These are phyloP conservation scores for Trissonchulus sp. DNA, from an alignment of 2,888 invertebrate species.

Conservation along the genomic window DNA sequence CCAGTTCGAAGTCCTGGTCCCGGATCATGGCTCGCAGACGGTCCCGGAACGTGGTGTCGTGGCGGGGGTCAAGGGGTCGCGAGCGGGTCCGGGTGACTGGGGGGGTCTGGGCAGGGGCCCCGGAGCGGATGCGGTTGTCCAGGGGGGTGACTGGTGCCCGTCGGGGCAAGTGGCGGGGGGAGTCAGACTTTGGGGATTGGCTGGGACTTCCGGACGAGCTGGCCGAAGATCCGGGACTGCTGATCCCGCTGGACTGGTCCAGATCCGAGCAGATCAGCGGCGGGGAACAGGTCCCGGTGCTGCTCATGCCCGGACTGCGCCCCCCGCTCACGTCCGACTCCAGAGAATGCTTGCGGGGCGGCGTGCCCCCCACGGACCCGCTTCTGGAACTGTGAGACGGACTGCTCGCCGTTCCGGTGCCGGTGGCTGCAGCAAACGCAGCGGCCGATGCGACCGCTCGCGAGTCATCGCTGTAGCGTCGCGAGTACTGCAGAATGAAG, in stretches of 20 bases:
- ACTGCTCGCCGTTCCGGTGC: background rate
- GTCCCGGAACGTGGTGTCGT: slow-evolving; percentile 36
- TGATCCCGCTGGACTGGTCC: background rate
- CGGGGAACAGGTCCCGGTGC: background rate
- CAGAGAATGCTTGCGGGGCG: background rate
- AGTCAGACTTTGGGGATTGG: background rate
- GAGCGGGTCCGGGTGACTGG: background rate
- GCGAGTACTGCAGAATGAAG: slow-evolving; percentile 50
- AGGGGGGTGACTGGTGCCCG: background rate
- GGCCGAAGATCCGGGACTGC: background rate
- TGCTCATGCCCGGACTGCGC: background rate
- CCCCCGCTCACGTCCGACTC: background rate
- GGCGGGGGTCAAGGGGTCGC: background rate
- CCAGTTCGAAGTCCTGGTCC: slow-evolving; percentile 44
- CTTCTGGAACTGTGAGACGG: background rate
- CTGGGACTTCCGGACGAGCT: background rate
- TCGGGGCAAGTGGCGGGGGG: background rate
- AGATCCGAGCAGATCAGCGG: too few relatives aligned
- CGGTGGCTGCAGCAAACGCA: background rate
- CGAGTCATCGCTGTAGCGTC: slow-evolving; percentile 35
- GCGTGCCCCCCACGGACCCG: background rate
- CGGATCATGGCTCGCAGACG: slow-evolving; percentile 42
- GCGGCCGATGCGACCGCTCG: background rate
- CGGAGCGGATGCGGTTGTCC: background rate
- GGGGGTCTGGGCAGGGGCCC: background rate